phyloP scores from a whole-genome alignment of 2,888 invertebrate genomes.

The Stenchaetothrips biformis region DNA sequence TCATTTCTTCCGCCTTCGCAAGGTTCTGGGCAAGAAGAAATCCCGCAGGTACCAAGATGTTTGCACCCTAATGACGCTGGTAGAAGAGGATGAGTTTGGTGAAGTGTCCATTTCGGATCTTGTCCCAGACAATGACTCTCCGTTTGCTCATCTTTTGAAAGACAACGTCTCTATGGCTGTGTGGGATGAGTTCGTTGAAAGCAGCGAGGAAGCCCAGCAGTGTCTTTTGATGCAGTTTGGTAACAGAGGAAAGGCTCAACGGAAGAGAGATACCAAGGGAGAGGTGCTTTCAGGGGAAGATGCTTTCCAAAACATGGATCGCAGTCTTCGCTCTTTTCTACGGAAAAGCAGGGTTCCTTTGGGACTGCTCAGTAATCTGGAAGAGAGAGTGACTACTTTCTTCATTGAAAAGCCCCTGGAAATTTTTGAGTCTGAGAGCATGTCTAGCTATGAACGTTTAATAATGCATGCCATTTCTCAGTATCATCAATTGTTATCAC shows the following conservation, averaged over 20 bases:
- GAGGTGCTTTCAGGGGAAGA: neutral
- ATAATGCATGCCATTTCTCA: constrained; percentile 44
- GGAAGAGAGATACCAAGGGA: neutral
- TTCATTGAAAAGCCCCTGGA: neutral
- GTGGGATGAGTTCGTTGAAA: neutral
- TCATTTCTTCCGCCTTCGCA: neutral
- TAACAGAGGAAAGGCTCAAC: neutral
- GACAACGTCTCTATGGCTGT: neutral
- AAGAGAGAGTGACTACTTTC: neutral
- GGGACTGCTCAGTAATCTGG: neutral
- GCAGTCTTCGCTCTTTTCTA: neutral
- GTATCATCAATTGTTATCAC: constrained; percentile 42
- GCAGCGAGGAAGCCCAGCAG: neutral
- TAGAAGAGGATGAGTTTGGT: neutral
- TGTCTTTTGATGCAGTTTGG: neutral
- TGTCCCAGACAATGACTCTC: neutral
- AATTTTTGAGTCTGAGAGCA: constrained; percentile 17
- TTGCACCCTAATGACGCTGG: neutral
- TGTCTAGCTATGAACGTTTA: constrained; percentile 43
- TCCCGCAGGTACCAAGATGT: neutral
- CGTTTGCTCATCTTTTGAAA: neutral
- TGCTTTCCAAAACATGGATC: neutral
- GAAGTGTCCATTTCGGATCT: neutral
- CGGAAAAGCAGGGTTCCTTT: constrained; percentile 3
- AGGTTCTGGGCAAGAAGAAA: neutral